Base-by-base conservation (phyloP, 2,888 invertebrate species). In the Nudaria mundana region DNA sequence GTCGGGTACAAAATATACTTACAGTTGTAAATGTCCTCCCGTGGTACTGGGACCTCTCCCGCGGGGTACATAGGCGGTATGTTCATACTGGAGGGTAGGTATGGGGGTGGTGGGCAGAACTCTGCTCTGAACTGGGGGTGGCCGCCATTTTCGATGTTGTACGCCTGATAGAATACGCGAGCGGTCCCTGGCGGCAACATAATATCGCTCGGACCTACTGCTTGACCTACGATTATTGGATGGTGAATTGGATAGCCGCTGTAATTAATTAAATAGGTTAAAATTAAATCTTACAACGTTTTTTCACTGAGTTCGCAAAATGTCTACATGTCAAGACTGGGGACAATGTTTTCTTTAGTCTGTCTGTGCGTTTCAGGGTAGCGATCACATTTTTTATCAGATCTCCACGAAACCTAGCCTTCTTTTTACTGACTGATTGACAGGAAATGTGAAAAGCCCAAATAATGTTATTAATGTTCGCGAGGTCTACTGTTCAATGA, bases 1-100 rank as follows among this genome's bases (percentile, higher is more conserved):
- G n/a, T n/a, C n/a, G n/a, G n/a, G n/a, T n/a, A n/a, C n/a, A n/a
- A n/a, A 10, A n/a, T 11, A 10, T 5, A 47, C 56, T 59, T 20
- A 56, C 56, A 40, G 6, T 43, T 42, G 7, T 28, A 57, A 0
- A 48, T 22, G 3, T 56, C 52, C 3, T 59, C 60, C 8, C 38
- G 30, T 1, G 44, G 2, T 25, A 37, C 0, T 1, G 37, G 18
- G 0, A 30, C 12, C 3, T 59, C 56, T 7, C 25, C 39, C 0
- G 20, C 6, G 1, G 26, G 30, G 14, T 29, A 59, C 3, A 56
- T 34, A 5, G 6, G 25, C 10, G 25, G 32, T 22, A 36, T 30
- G 10, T 43, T 46, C 3, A 47, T 34, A 6, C 37, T 46, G 25
- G 10, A 33, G 13, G 16, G 45, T 5, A 43, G 46, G 3, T 42